phyloP scores from a whole-genome alignment of 1,140 invertebrate genomes.

The Geopemphigus sp. region DNA sequence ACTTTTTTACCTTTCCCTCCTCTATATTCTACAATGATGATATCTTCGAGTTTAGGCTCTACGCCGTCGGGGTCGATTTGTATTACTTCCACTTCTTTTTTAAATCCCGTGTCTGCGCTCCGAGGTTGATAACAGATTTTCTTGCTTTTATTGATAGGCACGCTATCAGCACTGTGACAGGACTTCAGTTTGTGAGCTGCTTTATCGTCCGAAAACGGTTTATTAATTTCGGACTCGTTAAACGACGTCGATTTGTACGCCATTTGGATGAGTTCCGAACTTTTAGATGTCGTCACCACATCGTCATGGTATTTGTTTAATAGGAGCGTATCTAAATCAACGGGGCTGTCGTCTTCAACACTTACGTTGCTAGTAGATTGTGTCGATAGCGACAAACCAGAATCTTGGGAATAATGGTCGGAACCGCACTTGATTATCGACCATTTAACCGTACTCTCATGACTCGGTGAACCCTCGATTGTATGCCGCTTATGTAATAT shows the following conservation, averaged over 20 bases:
- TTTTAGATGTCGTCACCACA: constrained; percentile 47
- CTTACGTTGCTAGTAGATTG: constrained; percentile 36
- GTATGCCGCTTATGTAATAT: constrained; percentile 77
- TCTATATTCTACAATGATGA: constrained; percentile 54
- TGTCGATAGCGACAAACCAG: constrained; percentile 53
- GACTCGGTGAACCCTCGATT: constrained; percentile 71
- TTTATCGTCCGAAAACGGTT: not conserved
- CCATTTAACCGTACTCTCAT: constrained; percentile 50
- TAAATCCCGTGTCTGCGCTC: constrained; percentile 25
- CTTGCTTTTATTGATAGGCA: constrained; percentile 7
- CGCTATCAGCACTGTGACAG: constrained; percentile 44
- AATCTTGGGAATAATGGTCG: constrained; percentile 55
- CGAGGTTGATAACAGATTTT: constrained; percentile 33
- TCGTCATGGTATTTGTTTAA: constrained; percentile 48
- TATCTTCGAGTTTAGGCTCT: constrained; percentile 52
- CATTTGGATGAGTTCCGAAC: constrained; percentile 47
- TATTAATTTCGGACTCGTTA: constrained; percentile 28
- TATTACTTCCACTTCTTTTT: constrained; percentile 52
- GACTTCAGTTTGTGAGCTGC: constrained; percentile 16
- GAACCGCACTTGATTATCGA: constrained; percentile 29
- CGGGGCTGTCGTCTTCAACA: constrained; percentile 48
- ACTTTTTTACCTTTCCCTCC: constrained; percentile 53
- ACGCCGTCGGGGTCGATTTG: constrained; percentile 53
- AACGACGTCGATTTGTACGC: constrained; percentile 35
- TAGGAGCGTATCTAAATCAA: constrained; percentile 40